These are phyloP conservation scores for Platynereis dumerilii DNA, from an alignment of 2,888 invertebrate species.

Conservation along the genomic window DNA sequence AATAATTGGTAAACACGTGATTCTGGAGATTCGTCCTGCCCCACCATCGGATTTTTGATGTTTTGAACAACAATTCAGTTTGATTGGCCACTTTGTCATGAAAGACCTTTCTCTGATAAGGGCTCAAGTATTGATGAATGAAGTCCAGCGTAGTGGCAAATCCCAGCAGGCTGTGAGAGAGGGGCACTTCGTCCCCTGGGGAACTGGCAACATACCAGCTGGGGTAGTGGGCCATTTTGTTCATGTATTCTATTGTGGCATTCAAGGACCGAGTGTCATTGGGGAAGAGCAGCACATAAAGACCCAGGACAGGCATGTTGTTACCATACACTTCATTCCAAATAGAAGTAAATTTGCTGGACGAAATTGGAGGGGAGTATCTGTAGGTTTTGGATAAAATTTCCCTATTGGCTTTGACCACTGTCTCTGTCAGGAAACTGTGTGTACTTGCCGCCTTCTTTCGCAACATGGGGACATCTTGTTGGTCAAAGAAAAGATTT, in stretches of 20 bases:
- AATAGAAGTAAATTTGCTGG: neutral
- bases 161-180: neutral
- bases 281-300: neutral
- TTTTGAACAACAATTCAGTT: neutral
- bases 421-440: too few species aligned
- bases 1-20: slow-evolving; percentile 4
- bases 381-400: too few species aligned
- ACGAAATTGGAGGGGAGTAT: too few species aligned
- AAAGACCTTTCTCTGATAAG: neutral
- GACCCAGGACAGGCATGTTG: neutral
- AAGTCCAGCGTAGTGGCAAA: neutral
- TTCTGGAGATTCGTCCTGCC: neutral
- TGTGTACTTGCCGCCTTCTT: too few species aligned
- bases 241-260: neutral
- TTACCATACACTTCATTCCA: slow-evolving; percentile 8
- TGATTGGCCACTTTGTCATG: neutral
- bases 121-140: neutral
- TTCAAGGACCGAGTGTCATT: neutral
- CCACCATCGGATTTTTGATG: neutral
- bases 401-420: too few species aligned
- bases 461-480: too few species aligned
- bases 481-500: too few species aligned
- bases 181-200: neutral
- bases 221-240: neutral
- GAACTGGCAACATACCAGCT: neutral